Base-by-base conservation (phyloP, 2,888 invertebrate genomes). In the Nomada goodeniana region DNA sequence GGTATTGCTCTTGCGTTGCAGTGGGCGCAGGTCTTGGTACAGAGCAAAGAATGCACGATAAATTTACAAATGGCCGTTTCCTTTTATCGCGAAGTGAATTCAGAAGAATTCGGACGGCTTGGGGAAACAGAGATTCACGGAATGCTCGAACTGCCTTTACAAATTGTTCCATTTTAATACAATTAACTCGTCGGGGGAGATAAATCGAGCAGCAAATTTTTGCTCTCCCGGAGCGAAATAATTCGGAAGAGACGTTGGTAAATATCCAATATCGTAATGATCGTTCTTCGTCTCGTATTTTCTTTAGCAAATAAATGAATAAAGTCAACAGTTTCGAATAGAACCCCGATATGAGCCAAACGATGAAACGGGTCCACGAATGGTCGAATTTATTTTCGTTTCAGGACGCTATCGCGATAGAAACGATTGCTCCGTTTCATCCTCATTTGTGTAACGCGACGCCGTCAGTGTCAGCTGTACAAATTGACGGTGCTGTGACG, bases 341-440 rank as follows among this genome's bases (percentile, higher is more conserved):
- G 18, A 65, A 20, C 7, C 7, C 44, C 4, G 20, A 36, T 7
- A 42, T 42, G 26, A 9, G 11, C 52, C 20, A 59, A 72, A 52
- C 63, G 29, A 73, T 50, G 36, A 53, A 69, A 23, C 57, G 36
- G 26, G 20, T 71, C 53, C 23, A 15, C 68, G 64, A 65, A 73
- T 47, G 80, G 65, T 69, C 63, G 57, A 74, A 82, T 55, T 72
- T 64, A 76, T 64, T 82, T 69, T 72, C 61, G 71, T 59, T 70
- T 20, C 26, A 36, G 53, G 59, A 59, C 47, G 76, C 76, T 82
- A 82, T 82, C 82, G 76, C 82, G 82, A 71, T 68, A 71, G 76
- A 60, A 76, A 50, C 67, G 57, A 60, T 76, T 69, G 76, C n/a
- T 53, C 82, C 59, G 76, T 82, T 82, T 82, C 64, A 64, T 65